Conservation (phyloP, 2,797 vertebrate genomes). For the Acanthurus lineatus region DNA sequence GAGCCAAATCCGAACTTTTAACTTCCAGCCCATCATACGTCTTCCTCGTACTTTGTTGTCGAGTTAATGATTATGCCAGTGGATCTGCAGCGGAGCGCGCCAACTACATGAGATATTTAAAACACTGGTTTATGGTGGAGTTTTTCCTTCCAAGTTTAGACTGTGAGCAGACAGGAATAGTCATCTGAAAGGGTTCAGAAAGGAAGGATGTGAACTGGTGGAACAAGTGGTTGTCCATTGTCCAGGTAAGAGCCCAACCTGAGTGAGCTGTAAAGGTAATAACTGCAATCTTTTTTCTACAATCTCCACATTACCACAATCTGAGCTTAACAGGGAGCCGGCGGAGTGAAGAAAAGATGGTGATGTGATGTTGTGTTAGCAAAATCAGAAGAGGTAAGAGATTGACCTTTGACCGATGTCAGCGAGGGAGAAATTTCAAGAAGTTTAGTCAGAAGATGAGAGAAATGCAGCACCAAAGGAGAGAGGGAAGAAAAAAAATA, state of each 20-base stretch:
- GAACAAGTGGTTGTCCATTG: background rate
- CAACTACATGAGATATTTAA: background rate
- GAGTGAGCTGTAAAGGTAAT: background rate
- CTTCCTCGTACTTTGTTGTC: background rate
- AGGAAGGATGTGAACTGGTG: background rate
- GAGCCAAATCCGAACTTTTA: background rate
- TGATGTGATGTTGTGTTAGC: background rate
- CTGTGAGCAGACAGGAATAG: background rate
- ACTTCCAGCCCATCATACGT: background rate
- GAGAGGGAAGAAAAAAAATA: background rate
- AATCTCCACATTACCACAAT: background rate
- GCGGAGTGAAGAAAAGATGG: background rate
- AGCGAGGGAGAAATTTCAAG: slow-evolving; percentile 2
- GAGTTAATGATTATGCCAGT: background rate
- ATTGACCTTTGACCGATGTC: slow-evolving; percentile 2
- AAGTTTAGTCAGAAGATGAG: background rate
- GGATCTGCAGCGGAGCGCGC: background rate
- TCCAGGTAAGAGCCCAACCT: background rate
- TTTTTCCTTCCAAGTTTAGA: background rate
- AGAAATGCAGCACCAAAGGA: background rate
- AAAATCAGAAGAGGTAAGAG: background rate
- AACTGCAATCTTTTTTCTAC: background rate
- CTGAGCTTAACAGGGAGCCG: background rate
- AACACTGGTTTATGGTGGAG: background rate
- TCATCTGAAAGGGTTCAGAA: background rate